Evolutionary conservation across 2,888 invertebrate species (phyloP).

Genomic region (Drosophila kuntzei): DNA sequence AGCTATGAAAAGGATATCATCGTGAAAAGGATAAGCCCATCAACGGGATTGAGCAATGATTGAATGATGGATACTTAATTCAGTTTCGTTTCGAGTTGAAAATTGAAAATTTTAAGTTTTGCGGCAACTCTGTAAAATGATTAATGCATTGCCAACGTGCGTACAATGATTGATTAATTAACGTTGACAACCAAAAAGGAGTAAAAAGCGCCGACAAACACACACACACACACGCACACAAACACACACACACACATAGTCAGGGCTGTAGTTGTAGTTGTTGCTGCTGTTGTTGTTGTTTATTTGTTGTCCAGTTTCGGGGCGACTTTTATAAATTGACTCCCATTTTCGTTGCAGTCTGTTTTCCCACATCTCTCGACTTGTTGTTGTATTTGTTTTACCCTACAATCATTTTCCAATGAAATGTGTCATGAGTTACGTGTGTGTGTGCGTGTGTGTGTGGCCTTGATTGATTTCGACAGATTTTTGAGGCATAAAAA

Average conservation of each 20-base stretch:
- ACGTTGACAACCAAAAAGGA: slow-evolving; percentile 73
- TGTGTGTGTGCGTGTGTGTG: slow-evolving; percentile 44
- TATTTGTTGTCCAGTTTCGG: slow-evolving; percentile 67
- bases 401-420: slow-evolving; percentile 75
- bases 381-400: slow-evolving; percentile 44
- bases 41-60: slow-evolving; percentile 37
- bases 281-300: slow-evolving; percentile 25
- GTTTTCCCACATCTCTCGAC: slow-evolving; percentile 61
- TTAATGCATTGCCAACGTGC: slow-evolving; percentile 65
- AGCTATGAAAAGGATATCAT: slow-evolving; percentile 45
- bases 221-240: slow-evolving; percentile 26
- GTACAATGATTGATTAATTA: slow-evolving; percentile 81
- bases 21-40: slow-evolving; percentile 21
- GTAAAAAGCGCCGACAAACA: slow-evolving; percentile 46
- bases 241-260: slow-evolving; percentile 26
- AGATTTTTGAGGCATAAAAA: slow-evolving; percentile 38
- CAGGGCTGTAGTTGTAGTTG: neutral
- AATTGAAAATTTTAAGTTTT: slow-evolving; percentile 61
- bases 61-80: slow-evolving; percentile 46
- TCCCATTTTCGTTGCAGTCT: slow-evolving; percentile 72
- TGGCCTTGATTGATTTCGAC: slow-evolving; percentile 70
- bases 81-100: slow-evolving; percentile 18
- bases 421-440: slow-evolving; percentile 61
- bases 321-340: slow-evolving; percentile 76
- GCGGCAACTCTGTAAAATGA: slow-evolving; percentile 60